These are phyloP conservation scores for Aproaerema taeniolella DNA, from an alignment of 2,888 invertebrate genomes.

Conservation along the genomic window DNA sequence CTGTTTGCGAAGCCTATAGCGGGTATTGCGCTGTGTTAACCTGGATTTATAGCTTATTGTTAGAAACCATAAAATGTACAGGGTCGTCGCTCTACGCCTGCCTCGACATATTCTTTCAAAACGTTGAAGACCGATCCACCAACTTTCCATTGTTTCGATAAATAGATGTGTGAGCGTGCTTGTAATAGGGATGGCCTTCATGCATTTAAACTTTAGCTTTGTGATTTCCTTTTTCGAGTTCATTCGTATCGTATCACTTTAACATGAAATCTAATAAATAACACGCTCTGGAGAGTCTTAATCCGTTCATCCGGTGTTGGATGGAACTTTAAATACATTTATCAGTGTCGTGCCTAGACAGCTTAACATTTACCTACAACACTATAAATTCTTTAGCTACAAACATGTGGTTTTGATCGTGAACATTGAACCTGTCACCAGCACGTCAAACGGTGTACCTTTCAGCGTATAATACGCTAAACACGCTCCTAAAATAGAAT, in stretches of 20 bases:
- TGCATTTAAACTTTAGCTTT: background rate
- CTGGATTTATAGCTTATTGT: conserved; percentile 51
- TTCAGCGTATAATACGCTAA: too few species aligned
- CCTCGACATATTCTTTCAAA: background rate
- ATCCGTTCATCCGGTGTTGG: conserved; percentile 25
- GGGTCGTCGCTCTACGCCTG: conserved; percentile 34
- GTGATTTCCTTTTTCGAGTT: background rate
- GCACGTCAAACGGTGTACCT: too few species aligned
- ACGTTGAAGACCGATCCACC: background rate
- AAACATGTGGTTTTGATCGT: conserved; percentile 3
- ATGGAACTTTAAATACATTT: conserved; percentile 16
- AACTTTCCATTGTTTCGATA: conserved; percentile 7
- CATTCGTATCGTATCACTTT: too few species aligned
- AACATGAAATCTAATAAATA: conserved; percentile 28
- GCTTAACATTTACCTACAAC: conserved; percentile 1
- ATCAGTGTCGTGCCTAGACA: conserved; percentile 9
- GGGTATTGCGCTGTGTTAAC: conserved; percentile 26
- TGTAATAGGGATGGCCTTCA: background rate
- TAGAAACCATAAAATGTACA: conserved; percentile 44
- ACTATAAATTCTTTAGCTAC: background rate
- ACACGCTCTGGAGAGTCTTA: conserved; percentile 24
- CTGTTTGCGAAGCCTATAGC: conserved; percentile 22
- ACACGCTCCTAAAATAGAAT: background rate
- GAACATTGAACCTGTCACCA: background rate
- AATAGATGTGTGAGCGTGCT: background rate